Base-by-base conservation (phyloP, 1,140 invertebrate genomes). In the Meloidogyne exigua region DNA sequence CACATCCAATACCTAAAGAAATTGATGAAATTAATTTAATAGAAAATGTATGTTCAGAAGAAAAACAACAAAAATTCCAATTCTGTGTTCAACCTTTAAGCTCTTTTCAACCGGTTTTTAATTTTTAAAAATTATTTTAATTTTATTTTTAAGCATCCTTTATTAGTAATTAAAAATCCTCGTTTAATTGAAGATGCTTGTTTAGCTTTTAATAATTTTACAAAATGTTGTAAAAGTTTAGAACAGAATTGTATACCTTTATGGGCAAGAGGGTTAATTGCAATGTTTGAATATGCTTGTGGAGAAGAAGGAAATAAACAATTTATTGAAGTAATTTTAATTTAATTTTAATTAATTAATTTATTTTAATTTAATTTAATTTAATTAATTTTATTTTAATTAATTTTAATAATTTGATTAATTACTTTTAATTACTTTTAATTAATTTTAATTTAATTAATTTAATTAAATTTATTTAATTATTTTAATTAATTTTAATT, bases 221-320 rank as follows among this genome's bases (percentile, higher is more conserved):
- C 83, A 13, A 79, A 67, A 25, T 86, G 84, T 66, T 80, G 82
- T 21, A 39, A 69, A n/a, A 36, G 13, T 32, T 64, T 32, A 13
- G 39, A 23, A 13, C 42, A 39, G 23, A 39, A 81, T 15, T 80
- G 74, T 36, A 73, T 57, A 71, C 71, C 81, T 65, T 44, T 80
- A 23, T 86, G 84, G 84, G 85, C 84, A 18, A 72, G 77, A 18
- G 84, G 84, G 78, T 87, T 86, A 85, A 49, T 69, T 32, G 84
- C 83, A 21, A 86, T 86, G 84, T 86, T 86, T 49, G 84, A 82
- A 25, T 86, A 72, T 69, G 85, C 84, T 21, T 86, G 84, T 70
- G 82, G 80, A 10, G 44, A 36, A 39, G 79, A 79, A 42, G 84
- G 84, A 18, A 72, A 80, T 67, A 62, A 75, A 18, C 62, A 72